These are phyloP conservation scores for Eulithis testata DNA, from an alignment of 2,888 invertebrate genomes.

Conservation along the genomic window DNA sequence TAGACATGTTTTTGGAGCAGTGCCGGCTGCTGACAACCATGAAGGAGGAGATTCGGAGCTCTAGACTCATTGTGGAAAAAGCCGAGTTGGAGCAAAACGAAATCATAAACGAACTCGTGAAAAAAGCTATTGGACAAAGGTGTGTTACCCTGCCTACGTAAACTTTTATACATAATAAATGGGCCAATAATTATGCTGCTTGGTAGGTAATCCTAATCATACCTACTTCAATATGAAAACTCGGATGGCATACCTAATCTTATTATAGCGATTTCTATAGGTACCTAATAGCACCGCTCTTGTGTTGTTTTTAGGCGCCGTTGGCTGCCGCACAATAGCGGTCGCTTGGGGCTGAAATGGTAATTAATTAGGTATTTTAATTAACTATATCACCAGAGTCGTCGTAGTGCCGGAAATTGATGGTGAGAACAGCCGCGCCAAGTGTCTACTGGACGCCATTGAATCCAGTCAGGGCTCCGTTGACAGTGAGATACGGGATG, in stretches of 20 bases:
- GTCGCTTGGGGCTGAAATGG: too few relatives aligned
- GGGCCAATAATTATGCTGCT: too few relatives aligned
- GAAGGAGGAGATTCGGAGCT: conserved; percentile 59
- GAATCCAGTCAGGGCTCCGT: conserved; percentile 52
- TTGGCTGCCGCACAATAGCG: too few relatives aligned
- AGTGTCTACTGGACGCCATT: conserved; percentile 59
- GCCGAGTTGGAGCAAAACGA: conserved; percentile 48
- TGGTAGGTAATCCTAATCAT: too few relatives aligned
- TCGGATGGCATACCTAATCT: too few relatives aligned
- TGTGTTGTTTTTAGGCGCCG: too few relatives aligned
- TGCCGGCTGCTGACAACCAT: conserved; percentile 55
- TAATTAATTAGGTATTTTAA: too few relatives aligned
- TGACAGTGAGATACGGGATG: conserved; percentile 56
- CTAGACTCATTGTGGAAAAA: conserved; percentile 51
- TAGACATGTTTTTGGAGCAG: conserved; percentile 67
- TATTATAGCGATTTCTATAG: too few relatives aligned
- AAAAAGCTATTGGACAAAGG: conserved; percentile 51
- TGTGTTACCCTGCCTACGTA: conserved; percentile 1
- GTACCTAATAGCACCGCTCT: too few relatives aligned
- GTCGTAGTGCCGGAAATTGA: conserved; percentile 13
- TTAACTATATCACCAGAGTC: background rate
- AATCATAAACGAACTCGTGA: conserved; percentile 54
- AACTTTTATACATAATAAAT: too few relatives aligned
- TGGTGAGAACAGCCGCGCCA: conserved; percentile 50
- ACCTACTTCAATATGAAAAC: too few relatives aligned